A percentile compares a stretch with the other conserved stretches of the same genome.
Conservation (phyloP, 2,888 invertebrate species). For the Sphaeridia pumilis region DNA sequence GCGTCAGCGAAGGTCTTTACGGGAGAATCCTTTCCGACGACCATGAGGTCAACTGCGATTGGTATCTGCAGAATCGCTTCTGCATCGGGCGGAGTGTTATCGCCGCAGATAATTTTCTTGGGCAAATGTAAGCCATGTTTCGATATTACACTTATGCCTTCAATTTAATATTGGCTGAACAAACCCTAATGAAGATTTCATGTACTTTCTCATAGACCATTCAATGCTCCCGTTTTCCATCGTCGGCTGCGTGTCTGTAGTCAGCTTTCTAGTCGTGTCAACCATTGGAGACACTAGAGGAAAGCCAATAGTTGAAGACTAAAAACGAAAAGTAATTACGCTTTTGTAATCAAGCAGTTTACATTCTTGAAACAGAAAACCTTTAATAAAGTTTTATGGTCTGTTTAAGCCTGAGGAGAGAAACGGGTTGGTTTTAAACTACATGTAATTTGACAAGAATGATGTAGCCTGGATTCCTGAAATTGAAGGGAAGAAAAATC, state of each 20-base stretch:
- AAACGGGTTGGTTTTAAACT: no score
- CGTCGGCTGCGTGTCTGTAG: slow-evolving; percentile 4
- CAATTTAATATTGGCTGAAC: neutral
- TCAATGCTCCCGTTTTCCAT: slow-evolving; percentile 9
- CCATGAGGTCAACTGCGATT: slow-evolving; percentile 20
- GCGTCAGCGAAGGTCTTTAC: slow-evolving; percentile 16
- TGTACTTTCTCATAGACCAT: no score
- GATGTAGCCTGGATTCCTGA: no score
- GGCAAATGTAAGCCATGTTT: slow-evolving; percentile 21
- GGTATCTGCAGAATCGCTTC: slow-evolving; percentile 26
- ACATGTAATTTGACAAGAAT: no score
- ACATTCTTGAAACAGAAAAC: no score
- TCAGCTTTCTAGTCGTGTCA: neutral
- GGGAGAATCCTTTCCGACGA: slow-evolving; percentile 19
- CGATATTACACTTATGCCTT: neutral
- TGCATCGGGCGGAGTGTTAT: slow-evolving; percentile 26
- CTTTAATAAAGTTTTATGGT: no score
- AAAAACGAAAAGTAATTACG: neutral
- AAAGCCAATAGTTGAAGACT: slow-evolving; percentile 12
- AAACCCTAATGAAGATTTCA: no score
- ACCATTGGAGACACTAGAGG: slow-evolving; percentile 13
- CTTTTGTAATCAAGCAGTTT: no score
- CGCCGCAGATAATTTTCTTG: slow-evolving; percentile 24
- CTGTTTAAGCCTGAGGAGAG: no score
- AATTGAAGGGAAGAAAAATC: no score